phyloP scores from a whole-genome alignment of 2,888 invertebrate species.

The Harmothoe impar region DNA sequence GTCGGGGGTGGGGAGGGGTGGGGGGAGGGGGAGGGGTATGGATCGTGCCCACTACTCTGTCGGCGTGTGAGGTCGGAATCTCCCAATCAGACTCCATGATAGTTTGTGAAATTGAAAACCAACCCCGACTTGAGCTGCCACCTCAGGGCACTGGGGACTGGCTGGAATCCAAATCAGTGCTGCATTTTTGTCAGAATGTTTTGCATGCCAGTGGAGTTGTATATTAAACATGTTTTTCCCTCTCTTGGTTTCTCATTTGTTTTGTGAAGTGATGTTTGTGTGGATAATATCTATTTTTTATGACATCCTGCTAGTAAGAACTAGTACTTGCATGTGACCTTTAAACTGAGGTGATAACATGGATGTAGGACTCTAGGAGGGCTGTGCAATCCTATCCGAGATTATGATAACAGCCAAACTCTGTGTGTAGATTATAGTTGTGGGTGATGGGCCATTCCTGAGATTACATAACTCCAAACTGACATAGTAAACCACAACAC shows the following conservation, averaged over 20 bases:
- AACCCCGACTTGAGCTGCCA: not conserved
- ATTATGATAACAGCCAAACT: not conserved
- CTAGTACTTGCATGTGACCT: not conserved
- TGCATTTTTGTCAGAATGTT: too few relatives aligned
- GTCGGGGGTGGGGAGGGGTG: not conserved
- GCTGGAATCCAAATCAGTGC: too few relatives aligned
- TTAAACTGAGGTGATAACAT: not conserved
- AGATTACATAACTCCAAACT: conserved; percentile 13
- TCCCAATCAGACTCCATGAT: not conserved
- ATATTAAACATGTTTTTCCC: too few relatives aligned
- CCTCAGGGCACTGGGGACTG: too few relatives aligned
- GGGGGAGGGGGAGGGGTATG: not conserved
- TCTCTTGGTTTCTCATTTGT: too few relatives aligned
- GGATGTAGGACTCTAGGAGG: not conserved
- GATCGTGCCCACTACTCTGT: not conserved
- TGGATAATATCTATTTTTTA: too few relatives aligned
- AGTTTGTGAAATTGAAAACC: conserved; percentile 31
- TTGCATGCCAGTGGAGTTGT: too few relatives aligned
- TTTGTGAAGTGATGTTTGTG: too few relatives aligned
- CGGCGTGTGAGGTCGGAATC: not conserved
- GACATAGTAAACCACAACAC: conserved; percentile 10
- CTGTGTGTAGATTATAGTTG: not conserved
- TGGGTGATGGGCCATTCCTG: not conserved
- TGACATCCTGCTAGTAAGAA: too few relatives aligned
- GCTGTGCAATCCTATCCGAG: not conserved